These are phyloP conservation scores for Heliornis fulica DNA, from an alignment of 2,113 vertebrate species.

Conservation along the genomic window DNA sequence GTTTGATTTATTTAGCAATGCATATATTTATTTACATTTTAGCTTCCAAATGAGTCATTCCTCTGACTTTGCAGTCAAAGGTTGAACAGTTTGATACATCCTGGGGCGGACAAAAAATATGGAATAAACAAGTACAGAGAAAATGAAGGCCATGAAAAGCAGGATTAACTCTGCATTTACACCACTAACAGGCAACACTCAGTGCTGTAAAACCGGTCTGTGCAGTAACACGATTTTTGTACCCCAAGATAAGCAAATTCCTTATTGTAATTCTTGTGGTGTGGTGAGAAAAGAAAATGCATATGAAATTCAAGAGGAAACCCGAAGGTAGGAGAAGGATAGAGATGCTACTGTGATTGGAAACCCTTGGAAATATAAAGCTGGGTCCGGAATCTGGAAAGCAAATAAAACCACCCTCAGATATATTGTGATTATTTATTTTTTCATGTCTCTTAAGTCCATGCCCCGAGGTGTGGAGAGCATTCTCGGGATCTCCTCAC, in stretches of 20 bases:
- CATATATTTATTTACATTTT: constrained; percentile 34
- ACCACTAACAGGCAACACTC: background rate
- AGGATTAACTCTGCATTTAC: background rate
- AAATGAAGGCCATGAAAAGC: background rate
- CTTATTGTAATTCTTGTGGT: background rate
- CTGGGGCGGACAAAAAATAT: background rate
- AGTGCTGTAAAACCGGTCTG: constrained; percentile 8
- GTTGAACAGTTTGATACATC: constrained; percentile 46
- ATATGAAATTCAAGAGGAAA: background rate
- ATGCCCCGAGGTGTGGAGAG: background rate
- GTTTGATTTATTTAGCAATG: constrained; percentile 52
- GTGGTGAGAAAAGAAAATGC: background rate
- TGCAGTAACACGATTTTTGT: background rate
- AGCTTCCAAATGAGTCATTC: constrained; percentile 33
- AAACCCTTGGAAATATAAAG: background rate
- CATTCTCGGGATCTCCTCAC: background rate
- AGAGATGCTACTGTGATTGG: background rate
- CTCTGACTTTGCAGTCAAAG: constrained; percentile 40
- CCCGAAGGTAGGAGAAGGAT: background rate
- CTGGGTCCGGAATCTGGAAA: background rate
- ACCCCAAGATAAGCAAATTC: background rate
- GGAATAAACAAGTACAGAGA: constrained; percentile 28
- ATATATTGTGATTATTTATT: background rate
- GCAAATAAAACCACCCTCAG: background rate
- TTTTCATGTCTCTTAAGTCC: background rate